Evolutionary conservation across 2,113 vertebrate genomes (phyloP).

Genomic region (Nansenia antarctica): DNA sequence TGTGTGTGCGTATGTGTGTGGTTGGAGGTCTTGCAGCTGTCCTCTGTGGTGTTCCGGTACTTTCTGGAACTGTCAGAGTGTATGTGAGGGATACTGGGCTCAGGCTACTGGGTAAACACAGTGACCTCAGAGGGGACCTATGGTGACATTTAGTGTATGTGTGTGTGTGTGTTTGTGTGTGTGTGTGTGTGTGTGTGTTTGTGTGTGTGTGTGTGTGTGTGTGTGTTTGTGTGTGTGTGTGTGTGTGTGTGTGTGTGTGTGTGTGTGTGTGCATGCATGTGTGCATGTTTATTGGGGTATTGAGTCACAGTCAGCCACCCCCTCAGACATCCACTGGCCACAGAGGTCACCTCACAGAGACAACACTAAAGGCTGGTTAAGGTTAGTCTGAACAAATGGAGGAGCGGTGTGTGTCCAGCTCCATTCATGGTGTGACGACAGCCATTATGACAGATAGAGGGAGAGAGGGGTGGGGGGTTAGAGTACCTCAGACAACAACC

Average conservation of each 20-base stretch:
- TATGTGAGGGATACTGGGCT: not conserved
- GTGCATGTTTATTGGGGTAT: not conserved
- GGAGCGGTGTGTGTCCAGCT: no score
- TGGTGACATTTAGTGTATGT: not conserved
- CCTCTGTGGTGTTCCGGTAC: not conserved
- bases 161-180: no score
- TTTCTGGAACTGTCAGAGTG: not conserved
- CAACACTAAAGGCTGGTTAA: not conserved
- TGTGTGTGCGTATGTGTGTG: no score
- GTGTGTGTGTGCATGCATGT: no score
- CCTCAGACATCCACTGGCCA: not conserved
- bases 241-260: constrained; percentile 8
- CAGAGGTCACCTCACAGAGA: not conserved
- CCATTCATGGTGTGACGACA: not conserved
- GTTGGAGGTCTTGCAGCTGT: not conserved
- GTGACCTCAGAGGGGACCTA: not conserved
- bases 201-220: no score
- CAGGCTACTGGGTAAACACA: not conserved
- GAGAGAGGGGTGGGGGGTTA: not conserved
- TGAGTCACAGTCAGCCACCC: no score
- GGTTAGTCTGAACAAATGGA: not conserved
- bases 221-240: no score
- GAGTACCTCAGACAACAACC: not conserved
- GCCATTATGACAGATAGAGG: not conserved
- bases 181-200: no score